These are phyloP conservation scores for Rafetus swinhoei DNA, from an alignment of 2,113 vertebrate species.

Conservation along the genomic window DNA sequence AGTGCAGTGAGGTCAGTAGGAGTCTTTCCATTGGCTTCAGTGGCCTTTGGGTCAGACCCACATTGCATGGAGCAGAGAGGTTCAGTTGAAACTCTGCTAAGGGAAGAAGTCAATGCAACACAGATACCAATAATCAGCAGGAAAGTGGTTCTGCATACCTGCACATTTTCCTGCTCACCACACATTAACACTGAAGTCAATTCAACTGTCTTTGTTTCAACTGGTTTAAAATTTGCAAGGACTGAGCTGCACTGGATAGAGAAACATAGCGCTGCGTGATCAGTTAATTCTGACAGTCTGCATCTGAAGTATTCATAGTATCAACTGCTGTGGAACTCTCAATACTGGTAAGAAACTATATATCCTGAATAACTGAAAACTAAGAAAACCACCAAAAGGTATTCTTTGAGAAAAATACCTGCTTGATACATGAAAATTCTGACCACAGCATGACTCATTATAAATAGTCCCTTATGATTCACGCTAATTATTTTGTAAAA, in stretches of 20 bases:
- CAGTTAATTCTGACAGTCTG: not conserved
- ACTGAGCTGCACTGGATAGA: not conserved
- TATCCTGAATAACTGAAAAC: constrained; percentile 10
- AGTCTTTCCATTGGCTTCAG: not conserved
- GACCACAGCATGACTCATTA: constrained; percentile 62
- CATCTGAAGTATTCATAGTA: accelerated
- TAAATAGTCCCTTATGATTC: constrained; percentile 61
- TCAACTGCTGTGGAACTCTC: not conserved
- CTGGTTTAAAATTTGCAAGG: not conserved
- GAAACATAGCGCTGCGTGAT: accelerated
- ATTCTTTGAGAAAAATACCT: constrained; percentile 57
- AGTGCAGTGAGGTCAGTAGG: not conserved
- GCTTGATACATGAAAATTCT: constrained; percentile 34
- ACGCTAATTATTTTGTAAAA: constrained; percentile 8
- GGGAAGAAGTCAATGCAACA: not conserved
- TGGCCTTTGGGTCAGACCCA: not conserved
- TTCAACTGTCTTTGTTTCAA: not conserved
- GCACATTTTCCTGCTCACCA: not conserved
- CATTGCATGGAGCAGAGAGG: not conserved
- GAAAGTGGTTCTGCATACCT: not conserved
- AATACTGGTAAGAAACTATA: not conserved
- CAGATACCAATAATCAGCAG: not conserved
- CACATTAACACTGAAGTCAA: not conserved
- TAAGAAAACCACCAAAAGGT: not conserved
- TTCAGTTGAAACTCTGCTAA: not conserved